A percentile compares a stretch with the other conserved stretches of the same genome.
Conservation (phyloP, 2,888 invertebrate species). For the Cryptops parisi region DNA sequence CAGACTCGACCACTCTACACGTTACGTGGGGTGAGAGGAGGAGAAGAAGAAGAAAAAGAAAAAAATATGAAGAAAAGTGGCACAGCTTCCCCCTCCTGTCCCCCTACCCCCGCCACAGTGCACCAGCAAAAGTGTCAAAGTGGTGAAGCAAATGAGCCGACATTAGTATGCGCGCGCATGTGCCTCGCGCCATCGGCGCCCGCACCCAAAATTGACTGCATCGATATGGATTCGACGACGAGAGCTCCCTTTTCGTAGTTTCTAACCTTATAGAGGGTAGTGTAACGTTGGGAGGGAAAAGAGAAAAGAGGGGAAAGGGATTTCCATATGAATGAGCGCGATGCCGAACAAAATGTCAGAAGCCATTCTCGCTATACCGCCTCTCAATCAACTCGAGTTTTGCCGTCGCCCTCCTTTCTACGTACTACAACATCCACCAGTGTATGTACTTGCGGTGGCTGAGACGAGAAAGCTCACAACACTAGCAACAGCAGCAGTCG, state of each 20-base stretch:
- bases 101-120: no score
- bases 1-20: neutral
- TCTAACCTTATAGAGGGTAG: neutral
- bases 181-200: neutral
- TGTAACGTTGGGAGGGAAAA: no score
- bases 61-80: neutral
- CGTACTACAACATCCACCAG: no score
- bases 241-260: neutral
- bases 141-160: neutral
- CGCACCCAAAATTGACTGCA: neutral
- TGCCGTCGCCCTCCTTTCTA: no score
- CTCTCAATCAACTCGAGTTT: no score
- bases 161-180: neutral
- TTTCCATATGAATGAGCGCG: neutral
- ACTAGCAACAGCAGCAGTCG: no score
- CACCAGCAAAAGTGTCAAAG: neutral
- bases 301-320: neutral
- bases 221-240: neutral
- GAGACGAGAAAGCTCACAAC: no score
- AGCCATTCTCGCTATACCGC: neutral
- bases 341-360: neutral
- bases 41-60: neutral
- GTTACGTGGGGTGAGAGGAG: neutral
- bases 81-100: no score
- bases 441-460: no score